Evolutionary conservation across 1,140 invertebrate genomes (phyloP).

Genomic region (Procambarus virginalis): DNA sequence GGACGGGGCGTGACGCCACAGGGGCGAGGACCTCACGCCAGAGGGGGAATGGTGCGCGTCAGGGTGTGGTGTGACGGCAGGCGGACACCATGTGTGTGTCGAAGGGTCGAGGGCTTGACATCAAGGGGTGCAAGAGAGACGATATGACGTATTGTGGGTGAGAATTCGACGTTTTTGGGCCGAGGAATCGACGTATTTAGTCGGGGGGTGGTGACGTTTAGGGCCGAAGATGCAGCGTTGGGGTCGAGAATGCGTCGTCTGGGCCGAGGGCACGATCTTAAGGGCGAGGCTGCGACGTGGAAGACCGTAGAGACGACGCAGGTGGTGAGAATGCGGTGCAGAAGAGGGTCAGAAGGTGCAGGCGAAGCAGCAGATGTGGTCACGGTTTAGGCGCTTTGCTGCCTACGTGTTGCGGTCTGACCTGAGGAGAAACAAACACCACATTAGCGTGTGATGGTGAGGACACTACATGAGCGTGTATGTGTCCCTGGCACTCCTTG

Average conservation of each 20-base stretch:
- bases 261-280: no score
- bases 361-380: no score
- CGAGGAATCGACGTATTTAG: not conserved
- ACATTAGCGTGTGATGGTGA: not conserved
- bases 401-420: not conserved
- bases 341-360: not conserved
- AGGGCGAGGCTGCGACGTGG: not conserved
- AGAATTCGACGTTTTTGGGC: no score
- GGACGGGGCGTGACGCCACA: not conserved
- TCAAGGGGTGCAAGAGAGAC: not conserved
- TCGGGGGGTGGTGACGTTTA: not conserved
- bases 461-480: not conserved
- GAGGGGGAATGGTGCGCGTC: not conserved
- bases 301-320: not conserved
- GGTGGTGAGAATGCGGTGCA: not conserved
- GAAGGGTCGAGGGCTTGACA: not conserved
- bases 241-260: not conserved
- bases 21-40: no score
- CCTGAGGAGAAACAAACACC: not conserved
- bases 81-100: not conserved
- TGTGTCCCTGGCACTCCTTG: no score
- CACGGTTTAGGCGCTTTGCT: not conserved
- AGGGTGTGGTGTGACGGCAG: not conserved
- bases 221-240: not conserved
- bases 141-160: no score